Conservation (phyloP, 2,113 vertebrate genomes). For the Vidua macroura region DNA sequence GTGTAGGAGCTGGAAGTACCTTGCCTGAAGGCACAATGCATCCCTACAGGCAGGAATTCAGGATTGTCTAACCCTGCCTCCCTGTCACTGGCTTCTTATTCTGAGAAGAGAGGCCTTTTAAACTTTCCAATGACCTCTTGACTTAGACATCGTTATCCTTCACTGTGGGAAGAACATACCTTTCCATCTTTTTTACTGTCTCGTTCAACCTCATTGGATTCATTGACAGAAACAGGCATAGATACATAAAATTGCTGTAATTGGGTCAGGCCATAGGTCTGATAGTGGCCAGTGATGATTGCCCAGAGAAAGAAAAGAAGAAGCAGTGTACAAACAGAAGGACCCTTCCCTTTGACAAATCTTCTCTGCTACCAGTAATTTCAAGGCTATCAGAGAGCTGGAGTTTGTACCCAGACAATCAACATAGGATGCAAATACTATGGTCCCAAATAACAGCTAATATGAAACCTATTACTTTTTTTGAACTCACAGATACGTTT, state of each 20-base stretch:
- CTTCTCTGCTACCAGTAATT: background rate
- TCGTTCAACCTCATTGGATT: constrained; percentile 20
- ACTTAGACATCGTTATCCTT: constrained; percentile 40
- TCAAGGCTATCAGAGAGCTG: background rate
- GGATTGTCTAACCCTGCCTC: background rate
- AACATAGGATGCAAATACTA: background rate
- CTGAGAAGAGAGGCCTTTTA: constrained; percentile 38
- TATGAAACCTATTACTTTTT: background rate
- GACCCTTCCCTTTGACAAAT: background rate
- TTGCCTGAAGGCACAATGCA: constrained; percentile 45
- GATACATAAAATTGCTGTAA: constrained; percentile 58
- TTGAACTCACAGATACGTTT: background rate
- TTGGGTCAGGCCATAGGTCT: constrained; percentile 65
- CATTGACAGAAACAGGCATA: constrained; percentile 51
- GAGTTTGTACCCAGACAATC: background rate
- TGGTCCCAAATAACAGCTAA: background rate
- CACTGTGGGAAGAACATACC: constrained; percentile 42
- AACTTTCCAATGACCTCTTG: constrained; percentile 49
- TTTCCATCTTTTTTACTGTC: constrained; percentile 57
- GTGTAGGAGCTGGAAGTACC: background rate
- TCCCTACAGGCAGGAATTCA: constrained; percentile 37
- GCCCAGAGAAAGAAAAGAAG: constrained; percentile 28
- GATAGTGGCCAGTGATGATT: background rate
- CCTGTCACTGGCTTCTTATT: constrained; percentile 30
- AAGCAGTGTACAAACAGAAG: background rate